Evolutionary conservation across 2,113 vertebrate genomes (phyloP).

Genomic region (Chamaetylas fuelleborni): DNA sequence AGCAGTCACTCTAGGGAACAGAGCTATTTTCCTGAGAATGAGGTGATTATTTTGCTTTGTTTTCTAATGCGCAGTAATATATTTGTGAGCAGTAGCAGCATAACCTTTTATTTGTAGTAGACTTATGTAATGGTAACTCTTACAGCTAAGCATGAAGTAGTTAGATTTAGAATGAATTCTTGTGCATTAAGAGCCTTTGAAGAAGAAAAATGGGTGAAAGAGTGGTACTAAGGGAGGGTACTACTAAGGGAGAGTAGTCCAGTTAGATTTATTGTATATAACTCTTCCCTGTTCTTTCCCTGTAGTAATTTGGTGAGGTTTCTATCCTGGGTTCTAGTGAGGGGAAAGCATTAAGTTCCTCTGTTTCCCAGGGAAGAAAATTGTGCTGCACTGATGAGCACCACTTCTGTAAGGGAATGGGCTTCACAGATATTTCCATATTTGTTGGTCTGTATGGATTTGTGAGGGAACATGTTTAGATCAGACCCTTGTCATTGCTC

Average conservation of each 20-base stretch:
- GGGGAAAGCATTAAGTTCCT: neutral
- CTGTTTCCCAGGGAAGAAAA: neutral
- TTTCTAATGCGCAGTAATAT: constrained; percentile 7
- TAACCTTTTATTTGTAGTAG: neutral
- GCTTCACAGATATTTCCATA: neutral
- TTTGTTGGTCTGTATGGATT: neutral
- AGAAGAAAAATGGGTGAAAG: constrained; percentile 21
- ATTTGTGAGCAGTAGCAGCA: neutral
- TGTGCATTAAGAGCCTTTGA: neutral
- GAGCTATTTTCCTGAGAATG: neutral
- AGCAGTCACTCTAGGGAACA: neutral
- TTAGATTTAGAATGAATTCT: neutral
- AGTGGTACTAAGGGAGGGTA: neutral
- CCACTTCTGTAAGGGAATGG: neutral
- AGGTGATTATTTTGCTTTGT: neutral
- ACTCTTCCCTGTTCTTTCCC: neutral
- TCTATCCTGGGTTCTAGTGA: neutral
- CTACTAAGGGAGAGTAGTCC: neutral
- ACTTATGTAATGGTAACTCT: neutral
- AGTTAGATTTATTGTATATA: neutral
- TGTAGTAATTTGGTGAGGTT: neutral
- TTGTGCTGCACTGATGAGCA: neutral
- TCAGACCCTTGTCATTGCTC: neutral
- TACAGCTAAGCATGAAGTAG: neutral
- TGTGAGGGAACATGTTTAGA: too few species aligned